Evolutionary conservation across 2,888 invertebrate genomes (phyloP).

Genomic region (Cactoblastis cactorum): DNA sequence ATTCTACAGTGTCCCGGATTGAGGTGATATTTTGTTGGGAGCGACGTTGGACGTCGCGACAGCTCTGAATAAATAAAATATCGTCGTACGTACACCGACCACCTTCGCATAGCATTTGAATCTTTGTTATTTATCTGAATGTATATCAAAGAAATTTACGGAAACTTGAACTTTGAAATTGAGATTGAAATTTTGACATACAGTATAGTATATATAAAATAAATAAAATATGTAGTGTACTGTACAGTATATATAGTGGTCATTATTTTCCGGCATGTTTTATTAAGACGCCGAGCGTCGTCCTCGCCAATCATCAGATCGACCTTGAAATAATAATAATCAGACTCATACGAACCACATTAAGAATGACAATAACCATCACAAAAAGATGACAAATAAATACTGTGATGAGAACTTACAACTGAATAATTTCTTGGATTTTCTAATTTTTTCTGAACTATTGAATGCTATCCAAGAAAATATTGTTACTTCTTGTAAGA

Average conservation of each 20-base stretch:
- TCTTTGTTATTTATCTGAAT: too few species aligned
- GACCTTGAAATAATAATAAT: slow-evolving; percentile 8
- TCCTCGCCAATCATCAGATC: slow-evolving; percentile 11
- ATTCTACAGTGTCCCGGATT: slow-evolving; percentile 47
- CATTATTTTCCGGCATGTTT: slow-evolving; percentile 10
- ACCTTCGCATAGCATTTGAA: too few species aligned
- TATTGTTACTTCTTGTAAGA: too few species aligned
- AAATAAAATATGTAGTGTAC: too few species aligned
- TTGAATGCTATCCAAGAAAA: too few species aligned
- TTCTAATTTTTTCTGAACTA: too few species aligned
- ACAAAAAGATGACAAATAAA: slow-evolving; percentile 6
- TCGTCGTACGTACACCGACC: slow-evolving; percentile 39
- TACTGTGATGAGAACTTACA: neutral
- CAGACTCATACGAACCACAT: neutral
- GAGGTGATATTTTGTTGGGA: slow-evolving; percentile 49
- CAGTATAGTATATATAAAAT: too few species aligned
- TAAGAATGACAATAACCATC: slow-evolving; percentile 4
- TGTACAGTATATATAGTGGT: neutral
- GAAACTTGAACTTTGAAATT: too few species aligned
- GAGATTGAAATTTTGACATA: too few species aligned
- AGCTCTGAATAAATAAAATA: slow-evolving; percentile 56
- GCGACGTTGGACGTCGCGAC: slow-evolving; percentile 39
- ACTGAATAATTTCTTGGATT: neutral
- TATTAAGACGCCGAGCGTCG: slow-evolving; percentile 2
- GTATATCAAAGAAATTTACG: too few species aligned